phyloP scores from a whole-genome alignment of 2,797 vertebrate species.

The Poecilia gillii region DNA sequence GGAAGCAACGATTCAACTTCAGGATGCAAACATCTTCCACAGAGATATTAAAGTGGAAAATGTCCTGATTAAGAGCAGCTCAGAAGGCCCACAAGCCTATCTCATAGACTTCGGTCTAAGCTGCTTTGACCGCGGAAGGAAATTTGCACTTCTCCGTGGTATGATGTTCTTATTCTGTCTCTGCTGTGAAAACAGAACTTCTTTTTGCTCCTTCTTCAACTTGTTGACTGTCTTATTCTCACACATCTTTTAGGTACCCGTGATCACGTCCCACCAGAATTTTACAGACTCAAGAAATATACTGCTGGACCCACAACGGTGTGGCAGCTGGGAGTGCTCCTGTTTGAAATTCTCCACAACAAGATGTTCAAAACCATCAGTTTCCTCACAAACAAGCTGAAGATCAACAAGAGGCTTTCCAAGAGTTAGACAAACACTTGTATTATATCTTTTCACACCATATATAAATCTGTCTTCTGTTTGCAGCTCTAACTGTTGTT shows the following conservation, averaged over 20 bases:
- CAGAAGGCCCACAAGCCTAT: neutral
- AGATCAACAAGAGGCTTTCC: neutral
- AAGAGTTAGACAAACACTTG: constrained; percentile 1
- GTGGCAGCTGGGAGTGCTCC: neutral
- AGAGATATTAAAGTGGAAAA: constrained; percentile 7
- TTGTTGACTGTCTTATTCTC: neutral
- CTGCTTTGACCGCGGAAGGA: neutral
- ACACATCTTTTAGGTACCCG: neutral
- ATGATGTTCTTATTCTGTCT: neutral
- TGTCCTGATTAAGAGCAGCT: constrained; percentile 3
- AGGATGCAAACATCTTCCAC: neutral
- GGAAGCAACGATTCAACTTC: neutral
- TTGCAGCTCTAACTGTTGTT: neutral
- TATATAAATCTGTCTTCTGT: neutral
- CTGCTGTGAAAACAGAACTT: neutral
- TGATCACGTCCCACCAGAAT: neutral
- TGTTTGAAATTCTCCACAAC: neutral
- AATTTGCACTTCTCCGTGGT: neutral
- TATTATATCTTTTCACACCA: neutral
- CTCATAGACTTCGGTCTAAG: constrained; percentile 9
- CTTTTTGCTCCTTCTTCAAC: neutral
- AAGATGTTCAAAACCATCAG: neutral
- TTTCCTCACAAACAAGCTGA: neutral
- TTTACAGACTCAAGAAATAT: neutral
- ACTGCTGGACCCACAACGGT: neutral